Evolutionary conservation across 2,888 invertebrate species (phyloP), one percentile per base, ranked within the genome.

Genomic region (Lithosia quadra): DNA sequence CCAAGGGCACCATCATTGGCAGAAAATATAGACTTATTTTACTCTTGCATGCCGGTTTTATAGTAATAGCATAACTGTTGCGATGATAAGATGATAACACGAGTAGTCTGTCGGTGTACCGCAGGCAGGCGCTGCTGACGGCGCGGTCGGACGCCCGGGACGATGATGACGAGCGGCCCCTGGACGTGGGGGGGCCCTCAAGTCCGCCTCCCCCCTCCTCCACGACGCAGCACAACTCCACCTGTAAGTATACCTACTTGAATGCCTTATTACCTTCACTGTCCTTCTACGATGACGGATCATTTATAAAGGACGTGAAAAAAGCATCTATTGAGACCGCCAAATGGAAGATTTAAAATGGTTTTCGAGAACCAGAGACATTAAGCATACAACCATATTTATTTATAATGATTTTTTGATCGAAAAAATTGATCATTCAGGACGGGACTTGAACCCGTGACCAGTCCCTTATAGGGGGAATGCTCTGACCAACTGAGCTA

Each of bases 171-270:
- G 98, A 98, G 90, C 96, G 97, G 84, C 95, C 97, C 34, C 93
- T 98, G 86, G 98, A 98, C 91, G 98, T 98, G 33, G 98, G 98
- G 0, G 98, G 98, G 0, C 98, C 97, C 39, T 96, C 98, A 65
- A 98, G 98, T 85, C 97, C 97, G 80, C 98, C 97, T 13, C 96
- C 97, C 59, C 96, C 97, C 13, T 93, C 96, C 11, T 92, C 96
- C 66, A 87, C 94, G 28, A 87, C 91, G 67, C 90, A 89, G 67
- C 88, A 92, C 83, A 88, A 88, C 79, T 83, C 88, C 72, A 92
- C 89, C 84, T 93, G 94, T 94, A 69, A 93, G 94, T 91, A 85
- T 59, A 39, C 13, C 15, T 60, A 3, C 13, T 55, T 2, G 10
- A n/a, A 18, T 57, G 18, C 28, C 24, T 2, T 56, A 10, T 13